Evolutionary conservation across 2,888 invertebrate species (phyloP).

Genomic region (Lymantria monacha): DNA sequence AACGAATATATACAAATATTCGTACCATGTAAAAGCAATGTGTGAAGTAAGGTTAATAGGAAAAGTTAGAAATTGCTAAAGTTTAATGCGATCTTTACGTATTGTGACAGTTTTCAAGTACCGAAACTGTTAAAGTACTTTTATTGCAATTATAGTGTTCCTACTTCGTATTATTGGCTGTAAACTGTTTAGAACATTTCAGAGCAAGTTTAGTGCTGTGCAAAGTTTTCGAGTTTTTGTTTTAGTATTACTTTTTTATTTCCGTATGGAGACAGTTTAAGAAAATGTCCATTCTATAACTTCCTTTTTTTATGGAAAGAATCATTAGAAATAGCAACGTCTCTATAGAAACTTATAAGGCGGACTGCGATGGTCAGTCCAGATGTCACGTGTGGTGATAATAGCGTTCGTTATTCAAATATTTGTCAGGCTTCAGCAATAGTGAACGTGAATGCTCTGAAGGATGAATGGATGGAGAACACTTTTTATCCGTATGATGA

Average conservation of each 20-base stretch:
- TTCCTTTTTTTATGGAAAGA: no score
- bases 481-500: no score
- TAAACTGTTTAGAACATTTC: slow-evolving; percentile 24
- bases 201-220: slow-evolving; percentile 13
- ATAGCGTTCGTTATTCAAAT: no score
- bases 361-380: no score
- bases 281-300: no score
- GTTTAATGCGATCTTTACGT: slow-evolving; percentile 74
- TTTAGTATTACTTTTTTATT: slow-evolving; percentile 3
- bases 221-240: slow-evolving; percentile 11
- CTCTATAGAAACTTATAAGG: no score
- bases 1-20: slow-evolving; percentile 28
- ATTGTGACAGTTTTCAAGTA: slow-evolving; percentile 71
- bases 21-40: slow-evolving; percentile 40
- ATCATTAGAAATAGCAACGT: no score
- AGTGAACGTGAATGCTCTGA: no score
- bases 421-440: no score
- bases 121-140: slow-evolving; percentile 57
- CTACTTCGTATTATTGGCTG: slow-evolving; percentile 32
- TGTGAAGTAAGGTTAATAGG: slow-evolving; percentile 67
- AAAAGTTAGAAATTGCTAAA: slow-evolving; percentile 73
- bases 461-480: no score
- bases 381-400: no score
- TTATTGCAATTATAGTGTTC: slow-evolving; percentile 56
- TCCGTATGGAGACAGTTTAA: no score